Evolutionary conservation across 2,888 invertebrate genomes (phyloP).

Genomic region (Bellardia pandia): DNA sequence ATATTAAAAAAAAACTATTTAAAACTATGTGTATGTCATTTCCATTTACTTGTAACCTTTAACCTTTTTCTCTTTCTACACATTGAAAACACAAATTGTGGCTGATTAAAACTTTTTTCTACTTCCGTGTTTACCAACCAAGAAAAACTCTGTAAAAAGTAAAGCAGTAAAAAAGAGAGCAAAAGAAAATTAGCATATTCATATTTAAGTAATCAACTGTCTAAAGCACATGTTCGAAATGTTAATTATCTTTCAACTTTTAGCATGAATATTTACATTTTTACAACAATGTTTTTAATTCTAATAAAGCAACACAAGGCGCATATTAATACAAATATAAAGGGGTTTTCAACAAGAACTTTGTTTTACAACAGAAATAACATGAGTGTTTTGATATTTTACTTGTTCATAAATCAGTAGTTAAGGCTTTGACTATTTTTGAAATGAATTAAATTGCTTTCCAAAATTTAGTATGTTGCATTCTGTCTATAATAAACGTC

Average conservation of each 20-base stretch:
- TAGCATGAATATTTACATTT: constrained; percentile 58
- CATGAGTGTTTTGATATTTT: too few species aligned
- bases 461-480: too few species aligned
- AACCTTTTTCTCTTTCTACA: background rate
- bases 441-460: too few species aligned
- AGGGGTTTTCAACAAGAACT: too few species aligned
- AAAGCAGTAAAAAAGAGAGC: background rate
- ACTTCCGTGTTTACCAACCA: background rate
- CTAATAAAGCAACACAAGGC: constrained; percentile 4
- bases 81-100: background rate
- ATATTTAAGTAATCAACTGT: constrained; percentile 32
- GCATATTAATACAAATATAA: background rate
- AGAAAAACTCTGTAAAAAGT: background rate
- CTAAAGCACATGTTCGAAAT: constrained; percentile 57
- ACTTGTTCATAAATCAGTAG: too few species aligned
- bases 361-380: too few species aligned
- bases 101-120: background rate
- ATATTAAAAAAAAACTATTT: too few species aligned
- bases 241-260: constrained; percentile 58
- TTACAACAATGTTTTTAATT: constrained; percentile 39
- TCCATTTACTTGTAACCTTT: background rate
- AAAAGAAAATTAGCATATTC: constrained; percentile 5
- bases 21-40: too few species aligned
- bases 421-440: too few species aligned
- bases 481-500: too few species aligned